phyloP scores from a whole-genome alignment of 1,140 invertebrate species.

The Gryon sp. region DNA sequence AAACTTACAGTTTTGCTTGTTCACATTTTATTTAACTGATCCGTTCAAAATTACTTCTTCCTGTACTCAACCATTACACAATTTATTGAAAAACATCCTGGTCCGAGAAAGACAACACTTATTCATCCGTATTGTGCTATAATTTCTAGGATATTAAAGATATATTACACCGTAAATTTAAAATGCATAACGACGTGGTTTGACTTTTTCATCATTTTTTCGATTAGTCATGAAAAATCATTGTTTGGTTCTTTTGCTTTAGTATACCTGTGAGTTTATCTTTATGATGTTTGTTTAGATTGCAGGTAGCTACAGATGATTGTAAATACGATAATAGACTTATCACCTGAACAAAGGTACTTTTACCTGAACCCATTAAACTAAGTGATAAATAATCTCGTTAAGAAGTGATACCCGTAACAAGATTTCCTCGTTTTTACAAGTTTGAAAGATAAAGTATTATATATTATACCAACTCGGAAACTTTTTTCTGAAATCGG shows the following conservation, averaged over 20 bases:
- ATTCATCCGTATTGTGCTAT: background rate
- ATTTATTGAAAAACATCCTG: too few species aligned
- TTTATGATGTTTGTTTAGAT: conserved; percentile 9
- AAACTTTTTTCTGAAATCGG: too few species aligned
- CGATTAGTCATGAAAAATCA: background rate
- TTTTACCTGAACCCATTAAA: conserved; percentile 21
- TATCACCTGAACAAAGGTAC: conserved; percentile 22
- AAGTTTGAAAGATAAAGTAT: conserved; percentile 1
- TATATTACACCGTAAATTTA: background rate
- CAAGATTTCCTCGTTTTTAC: conserved; percentile 8
- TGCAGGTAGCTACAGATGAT: background rate
- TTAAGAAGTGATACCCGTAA: conserved; percentile 23
- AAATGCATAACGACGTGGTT: background rate
- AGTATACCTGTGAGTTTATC: background rate
- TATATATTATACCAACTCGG: too few species aligned
- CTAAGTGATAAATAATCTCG: conserved; percentile 29
- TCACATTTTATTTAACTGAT: too few species aligned
- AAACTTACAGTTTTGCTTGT: too few species aligned
- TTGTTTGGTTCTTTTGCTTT: background rate
- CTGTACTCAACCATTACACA: too few species aligned
- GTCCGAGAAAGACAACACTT: too few species aligned
- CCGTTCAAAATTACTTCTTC: too few species aligned
- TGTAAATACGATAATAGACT: conserved; percentile 14
- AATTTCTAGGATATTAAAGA: background rate
- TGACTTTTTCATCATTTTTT: background rate